Conservation (phyloP, 1,140 invertebrate species). For the Tetranychus cinnabarinus region DNA sequence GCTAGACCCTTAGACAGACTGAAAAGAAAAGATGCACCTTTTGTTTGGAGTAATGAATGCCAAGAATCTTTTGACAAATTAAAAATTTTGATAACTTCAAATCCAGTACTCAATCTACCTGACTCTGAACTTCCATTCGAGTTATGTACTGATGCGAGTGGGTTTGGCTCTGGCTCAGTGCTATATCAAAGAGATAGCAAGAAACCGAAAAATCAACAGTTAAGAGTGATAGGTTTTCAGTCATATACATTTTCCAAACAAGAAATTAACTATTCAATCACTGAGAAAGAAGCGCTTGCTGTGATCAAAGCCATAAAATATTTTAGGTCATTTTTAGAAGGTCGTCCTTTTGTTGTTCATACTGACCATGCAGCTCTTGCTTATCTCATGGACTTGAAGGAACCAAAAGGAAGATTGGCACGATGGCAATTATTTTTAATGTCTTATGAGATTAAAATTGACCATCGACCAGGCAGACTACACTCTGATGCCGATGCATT, state of each 20-base stretch:
- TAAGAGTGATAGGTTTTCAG: slow-evolving; percentile 15
- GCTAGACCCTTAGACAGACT: slow-evolving; percentile 5
- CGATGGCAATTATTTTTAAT: not conserved
- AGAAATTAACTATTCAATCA: slow-evolving; percentile 21
- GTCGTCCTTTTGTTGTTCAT: not conserved
- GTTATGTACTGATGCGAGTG: slow-evolving; percentile 10
- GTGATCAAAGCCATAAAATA: slow-evolving; percentile 21
- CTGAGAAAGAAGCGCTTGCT: slow-evolving; percentile 21
- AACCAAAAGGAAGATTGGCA: not conserved
- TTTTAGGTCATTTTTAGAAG: slow-evolving; percentile 14
- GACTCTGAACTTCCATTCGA: slow-evolving; percentile 5
- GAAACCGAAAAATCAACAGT: slow-evolving; percentile 4
- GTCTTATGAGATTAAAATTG: not conserved
- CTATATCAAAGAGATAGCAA: slow-evolving; percentile 1
- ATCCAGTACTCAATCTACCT: slow-evolving; percentile 1
- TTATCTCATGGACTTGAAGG: not conserved
- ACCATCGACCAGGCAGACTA: not conserved
- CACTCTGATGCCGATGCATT: not conserved
- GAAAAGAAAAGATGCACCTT: not conserved
- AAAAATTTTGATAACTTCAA: not conserved
- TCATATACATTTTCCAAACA: slow-evolving; percentile 16
- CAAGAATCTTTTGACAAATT: not conserved
- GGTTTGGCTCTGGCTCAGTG: slow-evolving; percentile 7
- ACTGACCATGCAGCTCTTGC: not conserved
- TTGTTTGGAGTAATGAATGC: not conserved